These are phyloP conservation scores for Halcyon smyrnensis DNA, from an alignment of 2,797 vertebrate genomes.

Conservation along the genomic window DNA sequence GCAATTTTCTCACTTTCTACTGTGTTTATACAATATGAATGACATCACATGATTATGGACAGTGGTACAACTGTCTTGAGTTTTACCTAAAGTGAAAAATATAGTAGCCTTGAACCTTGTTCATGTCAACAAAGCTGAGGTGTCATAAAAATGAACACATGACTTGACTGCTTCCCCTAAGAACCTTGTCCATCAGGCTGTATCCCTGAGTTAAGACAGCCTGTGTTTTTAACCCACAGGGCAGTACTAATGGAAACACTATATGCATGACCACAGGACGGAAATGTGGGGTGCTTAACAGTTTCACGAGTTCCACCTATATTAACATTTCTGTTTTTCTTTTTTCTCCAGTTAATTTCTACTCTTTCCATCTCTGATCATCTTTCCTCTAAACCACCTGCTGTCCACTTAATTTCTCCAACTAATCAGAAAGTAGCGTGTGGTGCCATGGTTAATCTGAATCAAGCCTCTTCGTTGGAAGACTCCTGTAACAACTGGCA, in stretches of 20 bases:
- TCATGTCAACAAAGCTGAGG: background rate
- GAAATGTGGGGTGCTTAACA: conserved; percentile 19
- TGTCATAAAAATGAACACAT: background rate
- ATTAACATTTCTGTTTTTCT: conserved; percentile 76
- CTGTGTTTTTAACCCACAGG: conserved; percentile 15
- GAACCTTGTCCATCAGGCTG: background rate
- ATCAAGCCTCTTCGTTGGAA: conserved; percentile 72
- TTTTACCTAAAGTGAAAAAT: background rate
- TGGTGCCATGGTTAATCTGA: conserved; percentile 51
- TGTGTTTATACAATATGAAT: background rate
- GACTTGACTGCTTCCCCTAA: background rate
- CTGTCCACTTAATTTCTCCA: conserved; percentile 78
- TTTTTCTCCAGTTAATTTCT: conserved; percentile 79
- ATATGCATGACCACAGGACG: background rate
- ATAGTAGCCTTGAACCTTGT: background rate
- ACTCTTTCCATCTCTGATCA: conserved; percentile 77
- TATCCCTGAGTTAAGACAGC: background rate
- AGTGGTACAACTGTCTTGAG: background rate
- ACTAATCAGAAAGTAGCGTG: conserved; percentile 72
- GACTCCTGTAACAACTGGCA: conserved; percentile 68
- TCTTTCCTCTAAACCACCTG: conserved; percentile 78
- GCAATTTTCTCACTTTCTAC: background rate
- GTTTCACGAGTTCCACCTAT: conserved; percentile 33
- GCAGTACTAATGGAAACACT: background rate
- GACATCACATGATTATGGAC: background rate